Base-by-base conservation (phyloP, 2,888 invertebrate species). In the Celastrina argiolus region DNA sequence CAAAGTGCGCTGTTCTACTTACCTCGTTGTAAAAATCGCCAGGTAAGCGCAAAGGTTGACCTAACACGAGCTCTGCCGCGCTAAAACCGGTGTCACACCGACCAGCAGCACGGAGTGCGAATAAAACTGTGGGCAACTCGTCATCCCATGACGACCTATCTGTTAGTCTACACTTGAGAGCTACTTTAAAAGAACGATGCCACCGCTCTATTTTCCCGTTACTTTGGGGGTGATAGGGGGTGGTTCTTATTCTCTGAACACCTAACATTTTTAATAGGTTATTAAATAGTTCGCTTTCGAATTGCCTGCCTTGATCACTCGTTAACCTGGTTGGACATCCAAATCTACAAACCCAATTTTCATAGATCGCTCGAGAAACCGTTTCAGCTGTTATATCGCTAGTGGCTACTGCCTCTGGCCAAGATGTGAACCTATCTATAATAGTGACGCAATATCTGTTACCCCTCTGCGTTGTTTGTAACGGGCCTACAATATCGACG, bases 401-500 rank as follows among this genome's bases (percentile, higher is more conserved):
- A 28, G 28, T 3, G 28, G 28, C 28, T 28, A 28, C 28, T 28
- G 28, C 28, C 28, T 28, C 28, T 28, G 28, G 56, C 56, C 56
- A 56, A 56, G 56, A 56, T 5, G 22, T 56, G 56, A 56, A 56
- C 56, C 76, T 61, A 58, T 74, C 72, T 42, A 74, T 71, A 39
- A 74, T 73, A 0, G 74, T 74, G 1, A 76, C 56, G 16, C 64
- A 65, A 66, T 74, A 73, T 42, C 69, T 70, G 66, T 71, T 68
- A 18, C 69, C 72, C 0, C 72, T 58, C 1, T 8, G 16, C 1
- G 68, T 64, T 7, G 61, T 72, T 0, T 72, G 71, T 31, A 76
- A 45, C 0, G 71, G 75, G 5, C 74, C 75, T 5, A 75, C 70
- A 6, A 75, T 65, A 64, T 73, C 74, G 0, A 71, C 58, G n/a